phyloP scores from a whole-genome alignment of 2,888 invertebrate species.

The Tipula vernalis region DNA sequence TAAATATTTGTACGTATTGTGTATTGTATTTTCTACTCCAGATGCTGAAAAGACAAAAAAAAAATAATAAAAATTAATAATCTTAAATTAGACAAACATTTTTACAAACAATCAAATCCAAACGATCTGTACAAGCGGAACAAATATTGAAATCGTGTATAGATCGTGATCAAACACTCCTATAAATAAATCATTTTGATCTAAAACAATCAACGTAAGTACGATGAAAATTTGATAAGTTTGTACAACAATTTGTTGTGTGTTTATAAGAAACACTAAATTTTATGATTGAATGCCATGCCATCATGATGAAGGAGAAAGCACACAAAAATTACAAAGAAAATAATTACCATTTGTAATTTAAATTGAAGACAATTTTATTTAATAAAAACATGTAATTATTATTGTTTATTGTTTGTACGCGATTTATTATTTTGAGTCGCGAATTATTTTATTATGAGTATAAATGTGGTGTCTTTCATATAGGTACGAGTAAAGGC shows the following conservation, averaged over 20 bases:
- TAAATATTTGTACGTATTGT: conserved; percentile 38
- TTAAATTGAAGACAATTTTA: neutral
- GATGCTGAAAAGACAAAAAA: conserved; percentile 24
- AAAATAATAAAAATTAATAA: neutral
- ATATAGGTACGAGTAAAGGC: neutral
- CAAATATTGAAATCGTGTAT: neutral
- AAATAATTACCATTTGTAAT: neutral
- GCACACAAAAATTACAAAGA: neutral
- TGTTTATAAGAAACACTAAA: neutral
- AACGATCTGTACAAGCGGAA: neutral
- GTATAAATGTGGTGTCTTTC: neutral
- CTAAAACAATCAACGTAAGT: neutral
- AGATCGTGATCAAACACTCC: neutral
- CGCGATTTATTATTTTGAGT: neutral
- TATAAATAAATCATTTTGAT: neutral
- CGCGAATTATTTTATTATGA: neutral
- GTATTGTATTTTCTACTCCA: conserved; percentile 26
- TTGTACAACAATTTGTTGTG: neutral
- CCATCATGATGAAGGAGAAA: neutral
- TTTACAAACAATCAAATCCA: neutral
- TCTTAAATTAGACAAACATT: neutral
- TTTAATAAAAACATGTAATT: neutral
- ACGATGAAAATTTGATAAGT: neutral
- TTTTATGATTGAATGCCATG: neutral
- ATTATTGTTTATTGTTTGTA: neutral